Percentiles rank a stretch among this genome's conserved stretches.
These are phyloP conservation scores for Silurus glanis DNA, from an alignment of 2,113 vertebrate species.

Conservation along the genomic window DNA sequence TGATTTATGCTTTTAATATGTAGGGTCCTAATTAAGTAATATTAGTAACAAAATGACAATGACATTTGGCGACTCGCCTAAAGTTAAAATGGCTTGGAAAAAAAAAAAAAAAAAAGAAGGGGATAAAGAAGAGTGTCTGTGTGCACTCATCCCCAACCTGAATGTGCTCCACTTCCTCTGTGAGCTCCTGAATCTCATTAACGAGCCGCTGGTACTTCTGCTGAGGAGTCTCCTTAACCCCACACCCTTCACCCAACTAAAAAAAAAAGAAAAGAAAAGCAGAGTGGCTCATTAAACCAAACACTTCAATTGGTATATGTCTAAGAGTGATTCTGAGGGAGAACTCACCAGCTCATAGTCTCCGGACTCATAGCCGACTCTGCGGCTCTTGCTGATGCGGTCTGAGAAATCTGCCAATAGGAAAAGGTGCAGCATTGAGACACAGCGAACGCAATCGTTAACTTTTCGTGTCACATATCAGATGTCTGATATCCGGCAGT, in stretches of 20 bases:
- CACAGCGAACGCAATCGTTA: neutral
- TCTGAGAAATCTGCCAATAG: conserved; percentile 87
- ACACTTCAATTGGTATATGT: neutral
- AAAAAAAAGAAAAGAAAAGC: neutral
- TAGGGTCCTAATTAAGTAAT: neutral
- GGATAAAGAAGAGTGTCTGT: neutral
- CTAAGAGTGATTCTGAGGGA: neutral
- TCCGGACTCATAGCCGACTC: conserved; percentile 90
- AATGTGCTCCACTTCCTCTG: conserved; percentile 85
- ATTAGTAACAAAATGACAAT: neutral
- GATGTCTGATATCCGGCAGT: neutral
- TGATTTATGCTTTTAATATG: neutral
- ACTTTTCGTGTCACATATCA: neutral
- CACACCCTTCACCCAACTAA: conserved; percentile 85
- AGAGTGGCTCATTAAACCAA: neutral
- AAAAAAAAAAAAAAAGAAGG: neutral
- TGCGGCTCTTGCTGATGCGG: conserved; percentile 83
- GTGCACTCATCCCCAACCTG: conserved; percentile 72
- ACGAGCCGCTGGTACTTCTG: conserved; percentile 93
- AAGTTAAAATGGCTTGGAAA: neutral
- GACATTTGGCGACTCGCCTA: neutral
- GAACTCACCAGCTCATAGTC: conserved; percentile 89
- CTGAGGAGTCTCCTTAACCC: conserved; percentile 89
- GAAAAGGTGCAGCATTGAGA: conserved; percentile 25
- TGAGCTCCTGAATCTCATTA: conserved; percentile 91